Evolutionary conservation across 2,888 invertebrate genomes (phyloP), one percentile per base, ranked within the genome.

Genomic region (Augiades crinisus): DNA sequence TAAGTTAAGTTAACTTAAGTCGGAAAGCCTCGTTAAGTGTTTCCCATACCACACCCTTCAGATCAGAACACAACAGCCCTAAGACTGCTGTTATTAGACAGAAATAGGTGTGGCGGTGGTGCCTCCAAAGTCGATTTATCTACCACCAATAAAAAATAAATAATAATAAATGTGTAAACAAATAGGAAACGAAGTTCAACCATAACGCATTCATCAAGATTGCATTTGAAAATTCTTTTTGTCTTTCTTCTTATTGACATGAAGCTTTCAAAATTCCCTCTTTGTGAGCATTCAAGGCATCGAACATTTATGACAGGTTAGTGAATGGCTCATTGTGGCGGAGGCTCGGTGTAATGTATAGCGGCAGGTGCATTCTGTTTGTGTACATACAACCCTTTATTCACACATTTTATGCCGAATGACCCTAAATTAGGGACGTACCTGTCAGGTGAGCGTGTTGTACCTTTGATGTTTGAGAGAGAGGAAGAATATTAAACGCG

Each of bases 321-420:
- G 19, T 50, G 50, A 50, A 50, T 36, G 13, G 8, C 2, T 40
- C 21, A n/a, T 43, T 50, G 50, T 43, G 43, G 27, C 10, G n/a
- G 22, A 19, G 14, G 22, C 30, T 4, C 21, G 21, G 8, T 41
- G 49, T 41, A 49, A 50, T 50, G 43, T 50, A 50, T 50, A 43
- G 50, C 12, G 27, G 50, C 50, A 50, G 50, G 50, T 50, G 50
- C 50, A 43, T 43, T 50, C 27, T 27, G 27, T 36, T 34, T 47
- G 30, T 13, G 34, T 16, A 12, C 16, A 7, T 13, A 13, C 14
- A 40, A 27, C 40, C 37, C 30, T 21, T 47, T 34, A 44, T 44
- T 14, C 34, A 33, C 14, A 45, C 44, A 13, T 38, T 36, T 38
- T 24, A 45, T 33, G 22, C 5, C 10, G 24, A 12, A 27, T 27